Evolutionary conservation across 2,888 invertebrate genomes (phyloP), one percentile per base, ranked within the genome.

Genomic region (Syrphus vitripennis): DNA sequence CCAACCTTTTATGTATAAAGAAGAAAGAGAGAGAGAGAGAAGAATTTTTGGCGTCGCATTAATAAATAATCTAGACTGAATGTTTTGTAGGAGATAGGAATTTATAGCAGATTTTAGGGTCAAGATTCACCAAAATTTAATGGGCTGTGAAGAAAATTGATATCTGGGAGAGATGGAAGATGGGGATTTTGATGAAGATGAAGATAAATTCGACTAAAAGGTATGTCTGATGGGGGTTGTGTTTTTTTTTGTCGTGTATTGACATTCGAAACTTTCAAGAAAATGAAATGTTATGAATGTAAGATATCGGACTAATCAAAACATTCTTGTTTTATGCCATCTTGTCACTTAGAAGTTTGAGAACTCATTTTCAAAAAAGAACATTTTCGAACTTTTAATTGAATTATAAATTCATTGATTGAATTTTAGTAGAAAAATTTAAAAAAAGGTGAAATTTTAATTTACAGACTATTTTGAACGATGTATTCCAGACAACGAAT

Each of bases 1-100:
- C 99, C 99, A 90, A 97, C 95, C 97, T 97, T n/a, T n/a, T n/a
- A n/a, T n/a, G n/a, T n/a, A n/a, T n/a, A n/a, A 89, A 29, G 9
- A 50, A 97, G 89, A 48, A 92, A 90, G 70, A 31, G 12, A 50
- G n/a, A 24, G 6, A 21, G 5, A 48, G 1, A 1, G 0, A 48
- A 48, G 14, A 24, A n/a, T n/a, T n/a, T n/a, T n/a, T n/a, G 19
- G n/a, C 14, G 34, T 26, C 40, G n/a, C n/a, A 69, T 63, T 70
- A 55, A 63, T 50, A 74, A 80, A 76, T 77, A 74, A 83, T 29
- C 45, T 12, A 29, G 10, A 61, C 24, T 42, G 31, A 26, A 21
- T 72, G 57, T 50, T 45, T 34, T n/a, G 14, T 0, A 31, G 3
- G 1, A 59, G 67, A 72, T 72, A 59, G 31, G 34, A 29, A 16